Percentiles rank a stretch among this genome's conserved stretches.
phyloP scores from a whole-genome alignment of 2,113 vertebrate species.

The Psilopogon haemacephalus region DNA sequence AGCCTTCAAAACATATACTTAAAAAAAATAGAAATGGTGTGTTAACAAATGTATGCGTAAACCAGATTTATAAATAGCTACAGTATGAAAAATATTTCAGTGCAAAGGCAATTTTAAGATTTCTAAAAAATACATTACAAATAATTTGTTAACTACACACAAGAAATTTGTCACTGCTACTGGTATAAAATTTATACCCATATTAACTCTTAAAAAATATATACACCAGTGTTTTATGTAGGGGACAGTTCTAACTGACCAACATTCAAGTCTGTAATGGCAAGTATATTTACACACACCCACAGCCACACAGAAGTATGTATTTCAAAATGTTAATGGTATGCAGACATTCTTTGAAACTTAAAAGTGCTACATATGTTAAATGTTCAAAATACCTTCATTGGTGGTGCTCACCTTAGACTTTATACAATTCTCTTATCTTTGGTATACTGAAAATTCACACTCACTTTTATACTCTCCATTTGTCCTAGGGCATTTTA shows the following conservation, averaged over 20 bases:
- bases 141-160: conserved; percentile 77
- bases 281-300: not conserved
- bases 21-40: conserved; percentile 74
- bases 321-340: not conserved
- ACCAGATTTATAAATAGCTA: conserved; percentile 79
- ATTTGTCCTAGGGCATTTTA: not conserved
- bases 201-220: conserved; percentile 67
- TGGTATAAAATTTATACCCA: conserved; percentile 59
- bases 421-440: not conserved
- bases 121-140: conserved; percentile 81
- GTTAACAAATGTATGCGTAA: conserved; percentile 73
- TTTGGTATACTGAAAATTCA: conserved; percentile 68
- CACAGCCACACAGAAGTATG: not conserved
- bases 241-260: conserved; percentile 44
- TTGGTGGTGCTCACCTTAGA: not conserved
- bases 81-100: conserved; percentile 82
- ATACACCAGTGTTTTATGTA: conserved; percentile 64
- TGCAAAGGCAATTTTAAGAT: conserved; percentile 80
- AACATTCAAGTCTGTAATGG: conserved; percentile 40
- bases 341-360: conserved; percentile 15
- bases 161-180: conserved; percentile 68
- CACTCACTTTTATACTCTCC: not conserved
- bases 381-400: conserved; percentile 1
- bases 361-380: conserved; percentile 40
- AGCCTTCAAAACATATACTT: conserved; percentile 75